Percentiles rank a stretch among this genome's conserved stretches.
Conservation (phyloP, 1,140 invertebrate species). For the Nautilus pompilius region DNA sequence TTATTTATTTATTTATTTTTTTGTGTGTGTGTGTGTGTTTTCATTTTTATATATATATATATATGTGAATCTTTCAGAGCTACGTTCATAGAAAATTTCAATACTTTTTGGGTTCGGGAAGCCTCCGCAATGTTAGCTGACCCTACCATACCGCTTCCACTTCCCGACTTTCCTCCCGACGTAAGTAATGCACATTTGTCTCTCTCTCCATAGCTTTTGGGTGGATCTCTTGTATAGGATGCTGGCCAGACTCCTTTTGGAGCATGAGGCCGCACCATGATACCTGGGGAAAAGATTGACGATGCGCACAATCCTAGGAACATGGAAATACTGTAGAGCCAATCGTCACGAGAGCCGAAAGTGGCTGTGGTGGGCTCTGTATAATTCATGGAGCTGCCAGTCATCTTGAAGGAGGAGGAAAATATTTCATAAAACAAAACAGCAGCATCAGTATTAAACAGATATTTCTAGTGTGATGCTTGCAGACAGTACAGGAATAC, state of each 20-base stretch:
- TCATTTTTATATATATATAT: too few species aligned
- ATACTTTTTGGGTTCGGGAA: slow-evolving; percentile 1
- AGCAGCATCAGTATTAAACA: too few species aligned
- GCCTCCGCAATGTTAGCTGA: neutral
- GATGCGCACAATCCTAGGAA: neutral
- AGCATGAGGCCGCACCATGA: neutral
- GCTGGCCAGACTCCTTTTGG: neutral
- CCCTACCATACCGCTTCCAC: neutral
- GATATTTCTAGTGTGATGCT: too few species aligned
- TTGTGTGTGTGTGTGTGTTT: too few species aligned
- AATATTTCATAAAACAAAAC: too few species aligned
- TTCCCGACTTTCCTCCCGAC: neutral
- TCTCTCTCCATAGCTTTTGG: neutral
- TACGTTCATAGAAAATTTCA: neutral
- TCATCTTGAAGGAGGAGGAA: too few species aligned
- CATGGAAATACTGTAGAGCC: too few species aligned
- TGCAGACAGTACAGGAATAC: too few species aligned
- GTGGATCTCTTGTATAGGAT: neutral
- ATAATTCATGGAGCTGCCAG: too few species aligned
- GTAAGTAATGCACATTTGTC: neutral
- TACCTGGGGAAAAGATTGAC: neutral
- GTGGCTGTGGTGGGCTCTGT: too few species aligned
- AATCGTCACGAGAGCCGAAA: too few species aligned
- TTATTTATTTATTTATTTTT: too few species aligned
- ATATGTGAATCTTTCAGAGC: neutral